Evolutionary conservation across 2,113 vertebrate species (phyloP), one percentile per base, ranked within the genome.

Genomic region (Calidris pugnax): DNA sequence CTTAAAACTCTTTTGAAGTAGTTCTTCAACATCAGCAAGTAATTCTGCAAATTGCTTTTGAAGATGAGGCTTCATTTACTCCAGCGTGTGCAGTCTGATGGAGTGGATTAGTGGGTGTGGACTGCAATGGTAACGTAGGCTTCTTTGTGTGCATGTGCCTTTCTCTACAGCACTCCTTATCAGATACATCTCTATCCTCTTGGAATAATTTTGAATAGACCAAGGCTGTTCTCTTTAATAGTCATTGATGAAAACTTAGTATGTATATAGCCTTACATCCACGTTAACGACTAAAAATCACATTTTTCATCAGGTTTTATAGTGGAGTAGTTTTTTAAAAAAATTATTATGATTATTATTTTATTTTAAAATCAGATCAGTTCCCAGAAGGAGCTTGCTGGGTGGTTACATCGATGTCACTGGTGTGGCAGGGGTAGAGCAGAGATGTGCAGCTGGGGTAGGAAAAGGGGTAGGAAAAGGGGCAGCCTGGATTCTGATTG

Each of bases 21-120:
- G 82, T 93, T 93, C 82, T 96, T 96, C 92, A 81, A 90, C 96
- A 96, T 95, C 93, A 94, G 92, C 92, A 92, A 94, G 95, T 97
- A 96, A 97, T 97, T 96, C 90, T 94, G 85, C 76, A 96, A 95
- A 96, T 95, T 93, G 90, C 93, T 96, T 96, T 96, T 97, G 97
- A 97, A 97, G 96, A 93, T 95, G 96, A 75, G 68, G 79, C 72
- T 96, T 94, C 88, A 85, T 95, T 95, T 96, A 72, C 90, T 92
- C 63, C 92, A 94, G 97, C 19, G 14, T 97, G 87, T 96, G 96
- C 90, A 95, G 95, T 94, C 90, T 95, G 76, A 92, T 95, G 92
- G 82, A 86, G 76, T 95, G 88, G 72, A 75, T 96, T 93, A 92
- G 85, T 84, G 96, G 92, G 93, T 96, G 95, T 93, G 83, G 85